A percentile compares a stretch with the other conserved stretches of the same genome.
Conservation (phyloP, 2,888 invertebrate species). For the Deroplatys truncata region DNA sequence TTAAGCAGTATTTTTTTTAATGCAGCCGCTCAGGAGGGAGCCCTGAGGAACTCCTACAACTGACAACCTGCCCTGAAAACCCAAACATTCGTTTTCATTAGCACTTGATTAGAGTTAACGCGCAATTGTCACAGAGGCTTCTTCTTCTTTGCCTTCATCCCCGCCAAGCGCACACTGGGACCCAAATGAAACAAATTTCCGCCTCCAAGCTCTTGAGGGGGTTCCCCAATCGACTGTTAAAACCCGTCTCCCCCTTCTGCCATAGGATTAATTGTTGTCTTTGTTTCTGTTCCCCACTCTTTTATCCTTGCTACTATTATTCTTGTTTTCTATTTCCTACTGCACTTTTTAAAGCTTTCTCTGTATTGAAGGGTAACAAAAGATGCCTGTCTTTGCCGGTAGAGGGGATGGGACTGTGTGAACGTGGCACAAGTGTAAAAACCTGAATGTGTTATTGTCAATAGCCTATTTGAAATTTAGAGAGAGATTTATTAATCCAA, state of each 20-base stretch:
- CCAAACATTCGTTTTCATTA: conserved; percentile 28
- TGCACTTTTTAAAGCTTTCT: background rate
- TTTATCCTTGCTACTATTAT: background rate
- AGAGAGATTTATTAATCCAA: too few species aligned
- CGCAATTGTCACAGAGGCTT: conserved; percentile 5
- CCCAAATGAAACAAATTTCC: conserved; percentile 32
- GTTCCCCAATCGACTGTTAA: conserved; percentile 28
- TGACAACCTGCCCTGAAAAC: background rate
- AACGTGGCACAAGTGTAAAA: background rate
- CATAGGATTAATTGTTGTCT: conserved; percentile 12
- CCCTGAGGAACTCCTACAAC: background rate
- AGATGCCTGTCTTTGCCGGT: background rate
- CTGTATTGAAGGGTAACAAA: background rate
- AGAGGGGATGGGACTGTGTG: background rate
- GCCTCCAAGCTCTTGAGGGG: conserved; percentile 26
- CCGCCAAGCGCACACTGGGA: background rate
- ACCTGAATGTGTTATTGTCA: too few species aligned
- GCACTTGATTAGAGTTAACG: conserved; percentile 22
- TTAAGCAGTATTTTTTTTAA: conserved; percentile 1
- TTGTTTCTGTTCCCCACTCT: background rate
- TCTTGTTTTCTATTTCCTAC: background rate
- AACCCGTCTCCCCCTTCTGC: background rate
- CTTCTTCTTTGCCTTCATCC: background rate
- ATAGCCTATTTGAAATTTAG: too few species aligned
- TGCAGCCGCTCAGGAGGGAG: background rate